Evolutionary conservation across 1,140 invertebrate species (phyloP).

Genomic region (Paraescarpia echinospica): DNA sequence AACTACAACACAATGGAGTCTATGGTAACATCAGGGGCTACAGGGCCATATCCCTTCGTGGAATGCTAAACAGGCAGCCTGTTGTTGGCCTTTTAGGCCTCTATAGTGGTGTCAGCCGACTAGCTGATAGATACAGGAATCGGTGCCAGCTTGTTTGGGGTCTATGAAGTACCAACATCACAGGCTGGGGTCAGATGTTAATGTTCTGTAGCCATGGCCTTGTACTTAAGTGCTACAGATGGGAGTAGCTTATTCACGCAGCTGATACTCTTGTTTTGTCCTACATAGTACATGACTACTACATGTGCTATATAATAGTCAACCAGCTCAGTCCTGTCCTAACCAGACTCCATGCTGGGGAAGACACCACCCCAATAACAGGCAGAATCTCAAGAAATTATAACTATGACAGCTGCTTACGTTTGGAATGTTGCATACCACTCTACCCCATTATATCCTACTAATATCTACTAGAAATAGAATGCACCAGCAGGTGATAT

Average conservation of each 20-base stretch:
- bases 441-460: background rate
- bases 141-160: no score
- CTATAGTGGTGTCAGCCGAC: background rate
- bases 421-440: no score
- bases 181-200: background rate
- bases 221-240: background rate
- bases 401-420: no score
- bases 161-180: background rate
- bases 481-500: no score
- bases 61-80: background rate
- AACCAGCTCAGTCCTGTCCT: background rate
- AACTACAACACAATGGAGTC: background rate
- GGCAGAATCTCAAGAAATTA: background rate
- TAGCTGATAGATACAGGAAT: background rate
- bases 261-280: background rate
- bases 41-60: background rate
- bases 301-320: no score
- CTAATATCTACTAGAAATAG: background rate
- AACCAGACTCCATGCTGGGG: background rate
- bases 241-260: background rate
- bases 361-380: background rate
- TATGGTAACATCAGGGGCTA: background rate
- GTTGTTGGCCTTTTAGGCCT: background rate
- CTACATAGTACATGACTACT: background rate
- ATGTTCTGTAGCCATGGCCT: background rate